Evolutionary conservation across 2,888 invertebrate species (phyloP), one percentile per base, ranked within the genome.

Genomic region (Tachina lurida): DNA sequence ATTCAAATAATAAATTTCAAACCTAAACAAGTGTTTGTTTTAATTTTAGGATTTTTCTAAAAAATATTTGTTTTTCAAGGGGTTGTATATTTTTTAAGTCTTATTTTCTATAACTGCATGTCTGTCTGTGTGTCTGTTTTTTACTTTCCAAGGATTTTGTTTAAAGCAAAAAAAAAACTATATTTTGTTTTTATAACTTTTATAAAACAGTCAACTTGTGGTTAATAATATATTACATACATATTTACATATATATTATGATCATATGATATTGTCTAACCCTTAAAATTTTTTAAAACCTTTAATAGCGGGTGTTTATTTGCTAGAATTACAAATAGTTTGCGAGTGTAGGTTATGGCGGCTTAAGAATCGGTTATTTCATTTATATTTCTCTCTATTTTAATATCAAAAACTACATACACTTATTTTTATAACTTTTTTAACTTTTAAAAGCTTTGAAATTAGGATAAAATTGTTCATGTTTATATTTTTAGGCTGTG

Each of bases 261-360:
- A 41, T 22, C 45, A 56, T 65, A 77, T 82, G 31, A 31, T 19
- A n/a, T 54, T 19, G 19, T 10, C 43, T 77, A 71, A 77, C 54
- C 31, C 47, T 52, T 76, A 60, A 79, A 63, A 62, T 63, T 47
- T 63, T 47, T 45, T 63, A 54, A 22, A 70, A 52, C 54, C 54
- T 67, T 65, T 65, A 65, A 47, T 60, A 54, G 15, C 39, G 76
- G 83, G 77, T 65, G 45, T 60, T 67, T 73, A 43, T 60, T 65
- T 41, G 43, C 7, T 8, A 31, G 31, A 43, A 13, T 19, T 54
- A 47, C 49, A 65, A 62, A 78, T 76, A 65, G 56, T 83, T 60
- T 67, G 84, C 75, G 75, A 84, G 81, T 77, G 75, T 84, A 84
- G 84, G 84, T 84, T 84, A 79, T 84, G 84, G 84, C 83, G 83